Evolutionary conservation across 1,140 invertebrate genomes (phyloP).

Genomic region (Achatina immaculata): DNA sequence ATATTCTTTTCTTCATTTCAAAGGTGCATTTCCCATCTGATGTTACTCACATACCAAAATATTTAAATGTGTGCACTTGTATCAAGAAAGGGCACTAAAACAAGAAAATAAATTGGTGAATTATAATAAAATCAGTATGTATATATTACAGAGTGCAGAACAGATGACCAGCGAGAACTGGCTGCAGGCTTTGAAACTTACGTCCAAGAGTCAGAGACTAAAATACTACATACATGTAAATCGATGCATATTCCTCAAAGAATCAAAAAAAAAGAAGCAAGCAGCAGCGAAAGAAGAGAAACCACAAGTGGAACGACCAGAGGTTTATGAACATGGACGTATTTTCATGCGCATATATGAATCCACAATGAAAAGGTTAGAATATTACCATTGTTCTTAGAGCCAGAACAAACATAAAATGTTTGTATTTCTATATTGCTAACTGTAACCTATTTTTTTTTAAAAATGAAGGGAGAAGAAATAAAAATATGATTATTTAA

Average conservation of each 20-base stretch:
- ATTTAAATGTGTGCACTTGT: no score
- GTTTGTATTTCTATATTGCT: not conserved
- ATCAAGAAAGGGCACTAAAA: no score
- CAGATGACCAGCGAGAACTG: constrained; percentile 30
- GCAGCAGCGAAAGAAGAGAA: not conserved
- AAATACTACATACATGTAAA: constrained; percentile 12
- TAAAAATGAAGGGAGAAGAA: not conserved
- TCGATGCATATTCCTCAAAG: not conserved
- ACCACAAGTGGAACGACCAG: not conserved
- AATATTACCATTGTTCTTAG: not conserved
- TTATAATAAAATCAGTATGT: no score
- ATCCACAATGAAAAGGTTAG: constrained; percentile 24
- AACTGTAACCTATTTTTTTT: not conserved
- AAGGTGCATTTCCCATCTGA: no score
- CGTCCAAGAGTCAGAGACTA: constrained; percentile 19
- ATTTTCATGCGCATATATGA: constrained; percentile 33
- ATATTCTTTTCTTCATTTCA: no score
- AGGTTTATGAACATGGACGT: constrained; percentile 22
- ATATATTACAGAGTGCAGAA: constrained; percentile 18
- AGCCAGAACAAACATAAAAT: no score
- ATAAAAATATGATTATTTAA: not conserved
- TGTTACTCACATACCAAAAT: no score
- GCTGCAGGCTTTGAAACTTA: constrained; percentile 22
- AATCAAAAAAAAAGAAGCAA: not conserved
- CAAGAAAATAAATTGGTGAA: no score